Conservation (phyloP, 1,140 invertebrate genomes). For the Aphelinus atriplicis region DNA sequence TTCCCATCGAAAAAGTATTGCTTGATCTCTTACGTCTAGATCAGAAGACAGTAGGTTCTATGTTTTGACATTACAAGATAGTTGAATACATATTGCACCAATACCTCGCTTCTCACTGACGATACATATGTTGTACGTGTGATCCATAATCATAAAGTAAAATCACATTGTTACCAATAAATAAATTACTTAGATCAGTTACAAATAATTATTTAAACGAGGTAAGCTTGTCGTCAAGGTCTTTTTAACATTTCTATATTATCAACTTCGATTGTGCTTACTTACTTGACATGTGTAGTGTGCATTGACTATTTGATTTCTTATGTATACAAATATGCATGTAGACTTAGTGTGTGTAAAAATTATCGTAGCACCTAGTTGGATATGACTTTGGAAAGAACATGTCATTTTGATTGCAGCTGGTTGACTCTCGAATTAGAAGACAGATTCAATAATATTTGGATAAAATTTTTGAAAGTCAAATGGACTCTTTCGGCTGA, state of each 20-base stretch:
- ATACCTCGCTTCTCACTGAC: too few species aligned
- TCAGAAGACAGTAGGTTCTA: background rate
- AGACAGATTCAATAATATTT: too few species aligned
- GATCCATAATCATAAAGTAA: too few species aligned
- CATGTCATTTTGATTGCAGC: background rate
- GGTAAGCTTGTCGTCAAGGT: constrained; percentile 2
- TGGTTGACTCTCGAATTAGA: too few species aligned
- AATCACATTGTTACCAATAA: too few species aligned
- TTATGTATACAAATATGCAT: constrained; percentile 28
- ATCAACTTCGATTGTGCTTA: constrained; percentile 24
- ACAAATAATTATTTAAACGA: constrained; percentile 15
- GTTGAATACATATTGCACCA: too few species aligned
- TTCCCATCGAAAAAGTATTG: constrained; percentile 4
- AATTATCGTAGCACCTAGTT: constrained; percentile 15
- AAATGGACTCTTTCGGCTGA: too few species aligned
- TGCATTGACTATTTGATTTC: constrained; percentile 20
- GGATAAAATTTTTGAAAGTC: too few species aligned
- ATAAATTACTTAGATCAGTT: background rate
- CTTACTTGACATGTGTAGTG: constrained; percentile 2
- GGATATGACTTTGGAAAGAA: constrained; percentile 2
- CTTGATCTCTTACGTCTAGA: constrained; percentile 2
- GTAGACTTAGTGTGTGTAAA: constrained; percentile 10
- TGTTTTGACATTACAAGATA: too few species aligned
- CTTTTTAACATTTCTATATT: constrained; percentile 27
- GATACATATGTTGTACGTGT: too few species aligned